Evolutionary conservation across 2,113 vertebrate genomes (phyloP), one percentile per base, ranked within the genome.

Genomic region (Erythrocercus mccallii): DNA sequence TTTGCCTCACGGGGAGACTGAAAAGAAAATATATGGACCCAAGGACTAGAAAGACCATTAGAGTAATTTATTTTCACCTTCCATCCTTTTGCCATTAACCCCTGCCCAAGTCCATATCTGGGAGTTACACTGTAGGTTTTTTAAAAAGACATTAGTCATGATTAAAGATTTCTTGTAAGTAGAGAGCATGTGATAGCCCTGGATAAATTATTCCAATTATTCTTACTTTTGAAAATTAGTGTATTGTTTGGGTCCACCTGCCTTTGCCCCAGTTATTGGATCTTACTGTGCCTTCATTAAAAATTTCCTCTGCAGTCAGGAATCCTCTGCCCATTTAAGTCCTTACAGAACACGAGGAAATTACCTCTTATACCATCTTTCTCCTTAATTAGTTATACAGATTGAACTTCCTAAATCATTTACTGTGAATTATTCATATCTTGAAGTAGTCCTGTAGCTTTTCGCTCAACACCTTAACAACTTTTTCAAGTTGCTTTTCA

Each of bases 401-500:
- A 96, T 83, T 95, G 93, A 96, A 92, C 68, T 95, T 96, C 85
- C 94, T 95, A 86, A 92, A 77, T 90, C 27, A 94, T 93, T 95
- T 88, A 91, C 76, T 68, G 51, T 95, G 90, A 94, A 81, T 96
- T 94, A 94, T 96, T 95, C 38, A 92, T 86, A 24, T 15, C 66
- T 62, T 82, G 50, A 91, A 92, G 79, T 87, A 70, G 54, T 82
- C 64, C 73, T 86, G 56, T 53, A 79, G 44, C 1, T 91, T 82
- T 77, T 81, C 35, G 5, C 64, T 48, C 40, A 73, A 73, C 50
- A 81, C 35, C 42, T 57, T 92, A 54, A 48, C 16, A 84, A 74
- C 24, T 86, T 92, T 54, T 66, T 48, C 31, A 90, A 88, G 42
- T 38, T 94, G 30, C 28, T 71, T 71, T 88, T 53, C 33, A 62